These are phyloP conservation scores for Pygocentrus nattereri DNA, from an alignment of 2,797 vertebrate species.

Conservation along the genomic window DNA sequence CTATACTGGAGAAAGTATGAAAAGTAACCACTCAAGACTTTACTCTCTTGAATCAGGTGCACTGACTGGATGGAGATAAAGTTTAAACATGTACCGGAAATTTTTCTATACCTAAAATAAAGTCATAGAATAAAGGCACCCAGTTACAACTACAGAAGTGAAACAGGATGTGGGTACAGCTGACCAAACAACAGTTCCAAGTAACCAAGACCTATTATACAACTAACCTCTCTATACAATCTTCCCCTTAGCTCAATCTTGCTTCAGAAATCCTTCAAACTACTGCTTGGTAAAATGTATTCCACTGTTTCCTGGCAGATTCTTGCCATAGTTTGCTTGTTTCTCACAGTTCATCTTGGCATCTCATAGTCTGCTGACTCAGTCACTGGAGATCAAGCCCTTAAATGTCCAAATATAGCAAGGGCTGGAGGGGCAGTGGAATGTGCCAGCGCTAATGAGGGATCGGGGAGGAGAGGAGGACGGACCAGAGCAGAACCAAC, in stretches of 20 bases:
- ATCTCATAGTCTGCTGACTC: constrained; percentile 46
- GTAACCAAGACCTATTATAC: not conserved
- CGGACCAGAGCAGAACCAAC: constrained; percentile 9
- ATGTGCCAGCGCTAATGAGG: constrained; percentile 51
- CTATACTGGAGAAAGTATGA: not conserved
- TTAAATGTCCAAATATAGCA: constrained; percentile 72
- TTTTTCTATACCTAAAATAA: not conserved
- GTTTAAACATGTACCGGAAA: not conserved
- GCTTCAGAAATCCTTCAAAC: not conserved
- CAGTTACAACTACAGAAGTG: not conserved
- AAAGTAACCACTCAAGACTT: not conserved
- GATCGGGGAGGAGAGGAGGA: constrained; percentile 23
- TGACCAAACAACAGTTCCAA: not conserved
- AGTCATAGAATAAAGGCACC: not conserved
- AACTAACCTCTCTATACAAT: not conserved
- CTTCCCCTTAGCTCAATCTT: not conserved
- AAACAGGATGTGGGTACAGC: constrained; percentile 55
- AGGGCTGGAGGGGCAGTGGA: constrained; percentile 52
- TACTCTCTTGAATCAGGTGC: not conserved
- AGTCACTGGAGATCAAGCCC: constrained; percentile 56
- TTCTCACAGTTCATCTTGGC: constrained; percentile 45
- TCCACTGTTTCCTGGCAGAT: constrained; percentile 43
- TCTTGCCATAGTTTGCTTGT: constrained; percentile 23
- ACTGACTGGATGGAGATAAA: not conserved
- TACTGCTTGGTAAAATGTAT: not conserved